phyloP scores from a whole-genome alignment of 2,113 vertebrate species.

The Sylvia atricapilla region DNA sequence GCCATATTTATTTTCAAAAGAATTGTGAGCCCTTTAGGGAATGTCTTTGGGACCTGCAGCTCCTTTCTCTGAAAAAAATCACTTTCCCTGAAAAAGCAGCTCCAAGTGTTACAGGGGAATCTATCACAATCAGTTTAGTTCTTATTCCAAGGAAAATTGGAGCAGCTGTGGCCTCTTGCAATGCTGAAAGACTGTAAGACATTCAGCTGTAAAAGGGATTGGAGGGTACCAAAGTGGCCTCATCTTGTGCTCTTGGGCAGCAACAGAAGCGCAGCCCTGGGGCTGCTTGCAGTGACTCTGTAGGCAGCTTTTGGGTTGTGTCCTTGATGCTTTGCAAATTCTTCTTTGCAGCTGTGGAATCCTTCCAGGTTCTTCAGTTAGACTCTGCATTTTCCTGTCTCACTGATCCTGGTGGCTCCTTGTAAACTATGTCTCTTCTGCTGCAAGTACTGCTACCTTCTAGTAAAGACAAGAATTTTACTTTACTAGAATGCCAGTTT shows the following conservation, averaged over 20 bases:
- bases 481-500: neutral
- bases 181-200: neutral
- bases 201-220: neutral
- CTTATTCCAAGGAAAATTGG: neutral
- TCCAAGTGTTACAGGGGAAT: neutral
- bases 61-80: neutral
- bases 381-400: neutral
- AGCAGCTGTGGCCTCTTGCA: neutral
- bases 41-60: neutral
- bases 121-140: neutral
- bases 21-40: neutral
- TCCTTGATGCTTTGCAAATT: neutral
- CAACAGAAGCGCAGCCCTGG: neutral
- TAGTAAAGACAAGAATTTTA: no score
- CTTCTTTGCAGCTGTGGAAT: neutral
- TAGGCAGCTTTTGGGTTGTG: neutral
- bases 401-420: neutral
- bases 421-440: neutral
- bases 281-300: neutral
- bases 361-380: neutral
- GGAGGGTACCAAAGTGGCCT: no score
- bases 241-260: accelerated
- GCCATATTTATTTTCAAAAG: neutral
- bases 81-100: neutral
- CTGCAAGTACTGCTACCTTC: neutral